Evolutionary conservation across 2,113 vertebrate species (phyloP).

Genomic region (Sakesphorus luctuosus): DNA sequence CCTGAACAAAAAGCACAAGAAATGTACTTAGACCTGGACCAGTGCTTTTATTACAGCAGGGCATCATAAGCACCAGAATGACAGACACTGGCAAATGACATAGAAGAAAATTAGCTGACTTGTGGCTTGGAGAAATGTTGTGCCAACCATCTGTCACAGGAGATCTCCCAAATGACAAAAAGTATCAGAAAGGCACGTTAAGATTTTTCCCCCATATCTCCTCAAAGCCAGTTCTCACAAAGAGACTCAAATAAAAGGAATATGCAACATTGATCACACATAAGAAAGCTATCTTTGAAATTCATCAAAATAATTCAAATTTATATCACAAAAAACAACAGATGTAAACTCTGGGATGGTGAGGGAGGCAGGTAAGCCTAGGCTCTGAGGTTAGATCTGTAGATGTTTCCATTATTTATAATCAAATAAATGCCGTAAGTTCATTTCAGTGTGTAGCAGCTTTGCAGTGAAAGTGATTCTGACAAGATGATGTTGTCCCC

Average conservation of each 20-base stretch:
- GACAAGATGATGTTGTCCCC: background rate
- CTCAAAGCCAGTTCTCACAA: background rate
- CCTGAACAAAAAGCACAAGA: background rate
- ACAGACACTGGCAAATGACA: background rate
- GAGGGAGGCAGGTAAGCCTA: background rate
- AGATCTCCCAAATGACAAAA: constrained; percentile 4
- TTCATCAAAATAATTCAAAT: background rate
- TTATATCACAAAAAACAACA: background rate
- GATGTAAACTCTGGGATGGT: background rate
- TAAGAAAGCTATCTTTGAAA: background rate
- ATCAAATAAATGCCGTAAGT: background rate
- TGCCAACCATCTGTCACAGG: background rate
- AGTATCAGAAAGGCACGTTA: background rate
- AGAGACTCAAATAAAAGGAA: background rate
- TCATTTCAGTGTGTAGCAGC: background rate
- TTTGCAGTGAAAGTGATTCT: background rate
- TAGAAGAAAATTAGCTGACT: constrained; percentile 24
- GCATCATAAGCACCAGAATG: background rate
- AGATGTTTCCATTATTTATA: background rate
- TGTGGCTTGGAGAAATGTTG: background rate
- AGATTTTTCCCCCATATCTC: background rate
- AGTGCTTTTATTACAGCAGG: background rate
- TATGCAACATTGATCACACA: background rate
- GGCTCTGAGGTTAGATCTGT: background rate
- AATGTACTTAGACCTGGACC: background rate